A percentile compares a stretch with the other conserved stretches of the same genome.
phyloP scores from a whole-genome alignment of 2,113 vertebrate genomes.

The Condylura cristata region DNA sequence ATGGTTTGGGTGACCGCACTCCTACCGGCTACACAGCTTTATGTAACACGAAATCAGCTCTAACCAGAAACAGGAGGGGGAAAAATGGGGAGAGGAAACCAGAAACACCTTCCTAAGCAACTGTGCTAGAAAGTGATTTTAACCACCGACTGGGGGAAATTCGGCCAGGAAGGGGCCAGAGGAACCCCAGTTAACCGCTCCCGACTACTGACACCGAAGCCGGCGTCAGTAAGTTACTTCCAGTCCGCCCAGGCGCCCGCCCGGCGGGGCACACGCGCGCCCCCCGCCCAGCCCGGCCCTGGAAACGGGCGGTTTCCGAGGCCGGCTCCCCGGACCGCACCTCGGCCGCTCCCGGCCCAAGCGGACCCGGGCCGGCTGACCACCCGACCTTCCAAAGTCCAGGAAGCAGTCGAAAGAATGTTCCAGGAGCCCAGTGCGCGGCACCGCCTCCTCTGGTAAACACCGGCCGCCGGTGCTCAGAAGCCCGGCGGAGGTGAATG shows the following conservation, averaged over 20 bases:
- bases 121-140: background rate
- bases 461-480: background rate
- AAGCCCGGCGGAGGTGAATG: background rate
- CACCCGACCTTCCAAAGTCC: conserved; percentile 59
- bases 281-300: background rate
- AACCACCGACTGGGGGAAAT: background rate
- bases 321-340: background rate
- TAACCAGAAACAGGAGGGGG: too few species aligned
- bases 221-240: background rate
- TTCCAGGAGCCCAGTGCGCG: background rate
- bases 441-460: background rate
- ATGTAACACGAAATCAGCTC: background rate
- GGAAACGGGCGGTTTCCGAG: background rate
- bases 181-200: background rate
- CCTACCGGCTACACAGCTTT: conserved; percentile 42
- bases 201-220: background rate
- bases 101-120: background rate
- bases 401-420: background rate
- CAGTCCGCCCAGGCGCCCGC: background rate
- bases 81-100: background rate
- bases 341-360: background rate
- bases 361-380: background rate
- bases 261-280: background rate
- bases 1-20: background rate
- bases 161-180: background rate